Evolutionary conservation across 2,797 vertebrate species (phyloP).

Genomic region (Mus minutoides): DNA sequence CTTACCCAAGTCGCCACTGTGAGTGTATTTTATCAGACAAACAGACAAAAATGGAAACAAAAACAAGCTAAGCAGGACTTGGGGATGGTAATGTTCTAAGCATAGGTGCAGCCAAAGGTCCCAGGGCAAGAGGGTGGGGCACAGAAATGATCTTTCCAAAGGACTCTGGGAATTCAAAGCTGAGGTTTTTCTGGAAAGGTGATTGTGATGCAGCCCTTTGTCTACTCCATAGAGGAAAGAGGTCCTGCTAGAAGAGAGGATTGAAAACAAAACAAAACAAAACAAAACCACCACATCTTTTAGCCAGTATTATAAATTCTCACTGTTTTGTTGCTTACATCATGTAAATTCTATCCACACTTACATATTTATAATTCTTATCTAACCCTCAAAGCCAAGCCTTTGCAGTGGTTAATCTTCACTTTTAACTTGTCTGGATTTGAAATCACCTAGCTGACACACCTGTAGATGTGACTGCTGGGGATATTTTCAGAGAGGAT

Average conservation of each 20-base stretch:
- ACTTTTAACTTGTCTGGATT: neutral
- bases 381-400: constrained; percentile 28
- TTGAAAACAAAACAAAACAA: constrained; percentile 46
- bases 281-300: neutral
- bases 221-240: neutral
- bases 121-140: neutral
- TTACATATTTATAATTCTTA: neutral
- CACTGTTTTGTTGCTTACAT: constrained; percentile 18
- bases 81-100: neutral
- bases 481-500: neutral
- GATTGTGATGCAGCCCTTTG: neutral
- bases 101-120: neutral
- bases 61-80: neutral
- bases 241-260: neutral
- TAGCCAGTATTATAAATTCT: neutral
- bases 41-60: neutral
- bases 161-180: neutral
- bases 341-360: neutral
- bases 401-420: neutral
- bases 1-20: neutral
- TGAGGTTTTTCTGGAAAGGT: neutral
- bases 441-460: neutral
- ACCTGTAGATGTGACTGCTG: neutral
- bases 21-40: neutral
- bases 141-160: neutral